These are phyloP conservation scores for Caenorhabditis inopinata DNA, from an alignment of 1,140 invertebrate species.

Conservation along the genomic window DNA sequence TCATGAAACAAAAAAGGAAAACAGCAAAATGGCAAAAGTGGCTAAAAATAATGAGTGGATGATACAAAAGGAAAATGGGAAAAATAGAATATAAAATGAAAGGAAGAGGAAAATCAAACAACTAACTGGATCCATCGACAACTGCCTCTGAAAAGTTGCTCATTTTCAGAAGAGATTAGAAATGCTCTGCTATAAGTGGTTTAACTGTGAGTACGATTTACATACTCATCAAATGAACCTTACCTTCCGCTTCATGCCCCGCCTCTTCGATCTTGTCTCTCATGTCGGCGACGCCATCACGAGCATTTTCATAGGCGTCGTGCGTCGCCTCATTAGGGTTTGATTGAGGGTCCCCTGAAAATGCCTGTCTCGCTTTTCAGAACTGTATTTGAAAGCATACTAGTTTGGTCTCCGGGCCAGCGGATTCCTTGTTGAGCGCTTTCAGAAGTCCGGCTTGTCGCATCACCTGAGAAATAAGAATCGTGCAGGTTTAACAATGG, in stretches of 20 bases:
- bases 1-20: background rate
- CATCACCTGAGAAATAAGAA: background rate
- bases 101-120: background rate
- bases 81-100: background rate
- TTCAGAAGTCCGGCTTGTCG: background rate
- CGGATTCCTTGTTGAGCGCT: conserved; percentile 2
- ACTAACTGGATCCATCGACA: conserved; percentile 23
- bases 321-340: background rate
- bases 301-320: background rate
- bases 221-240: background rate
- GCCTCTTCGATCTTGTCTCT: background rate
- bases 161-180: too few species aligned
- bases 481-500: background rate
- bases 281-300: conserved; percentile 16
- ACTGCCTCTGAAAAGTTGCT: background rate
- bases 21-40: background rate
- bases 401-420: background rate
- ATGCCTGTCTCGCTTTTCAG: background rate
- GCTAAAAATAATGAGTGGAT: background rate
- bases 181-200: too few species aligned
- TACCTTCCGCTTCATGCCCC: background rate
- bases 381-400: background rate
- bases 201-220: too few species aligned
- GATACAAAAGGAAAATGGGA: background rate
- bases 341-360: too few species aligned